Base-by-base conservation (phyloP, 2,888 invertebrate species). In the Nipponacmea schrenckii region DNA sequence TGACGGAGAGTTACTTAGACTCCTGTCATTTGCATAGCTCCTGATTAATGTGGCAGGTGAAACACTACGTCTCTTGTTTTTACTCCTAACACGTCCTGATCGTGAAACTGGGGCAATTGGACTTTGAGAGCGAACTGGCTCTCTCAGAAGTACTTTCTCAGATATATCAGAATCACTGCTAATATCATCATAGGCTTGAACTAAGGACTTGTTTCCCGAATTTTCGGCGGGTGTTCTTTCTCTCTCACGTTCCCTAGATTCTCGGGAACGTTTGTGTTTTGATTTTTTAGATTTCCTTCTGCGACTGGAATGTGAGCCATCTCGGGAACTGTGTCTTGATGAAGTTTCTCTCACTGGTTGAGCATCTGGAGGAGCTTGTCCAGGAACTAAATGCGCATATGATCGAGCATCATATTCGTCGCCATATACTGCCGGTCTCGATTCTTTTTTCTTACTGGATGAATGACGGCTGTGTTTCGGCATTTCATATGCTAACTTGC, bases 361-460 rank as follows among this genome's bases (percentile, higher is more conserved):
- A 14, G 67, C 27, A n/a, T 62, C 70, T 67, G 67, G 73, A 64
- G 64, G 64, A n/a, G 68, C 72, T 46, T 62, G 56, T 72, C 75
- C 68, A 20, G 82, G 80, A 31, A 83, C 83, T 50, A 83, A 74
- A 75, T 84, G 83, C 39, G 83, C 74, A 69, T 86, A 86, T 20
- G 83, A 77, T 67, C 85, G 79, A 24, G 86, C 85, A 76, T 86
- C 86, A 74, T 77, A 86, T 74, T 85, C 86, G 56, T 82, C 83
- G 39, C 77, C 74, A 31, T 73, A 73, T 31, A 67, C 67, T 44
- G 74, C 26, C n/a, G 24, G 44, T 31, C 26, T 27, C n/a, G 39
- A 17, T 17, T 64, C 44, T 44, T 15, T 64, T 64, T 44, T 64
- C 39, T 31, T 39, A 24, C 14, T 15, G 20, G 56, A 56, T 14